These are phyloP conservation scores for Hyles lineata DNA, from an alignment of 2,888 invertebrate species.

Conservation along the genomic window DNA sequence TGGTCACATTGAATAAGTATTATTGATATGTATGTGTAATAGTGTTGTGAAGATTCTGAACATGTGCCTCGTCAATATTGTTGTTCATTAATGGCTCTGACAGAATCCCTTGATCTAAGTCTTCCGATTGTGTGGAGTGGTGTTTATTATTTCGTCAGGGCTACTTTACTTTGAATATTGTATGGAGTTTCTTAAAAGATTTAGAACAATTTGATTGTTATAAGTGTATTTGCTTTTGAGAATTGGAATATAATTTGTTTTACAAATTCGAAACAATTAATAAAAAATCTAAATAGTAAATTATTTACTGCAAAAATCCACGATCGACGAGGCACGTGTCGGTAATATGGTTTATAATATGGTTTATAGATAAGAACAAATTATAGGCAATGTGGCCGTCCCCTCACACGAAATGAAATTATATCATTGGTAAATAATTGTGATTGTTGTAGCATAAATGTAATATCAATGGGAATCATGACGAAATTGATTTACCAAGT, in stretches of 20 bases:
- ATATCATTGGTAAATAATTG: constrained; percentile 71
- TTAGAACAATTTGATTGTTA: no score
- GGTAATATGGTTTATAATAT: no score
- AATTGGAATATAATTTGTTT: no score
- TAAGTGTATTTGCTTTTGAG: no score
- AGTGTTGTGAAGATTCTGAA: background rate
- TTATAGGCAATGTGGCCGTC: constrained; percentile 14
- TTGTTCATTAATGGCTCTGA: background rate
- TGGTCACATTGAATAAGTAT: constrained; percentile 16
- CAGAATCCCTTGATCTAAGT: background rate
- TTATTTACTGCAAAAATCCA: background rate
- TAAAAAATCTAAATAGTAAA: no score
- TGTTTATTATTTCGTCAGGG: background rate
- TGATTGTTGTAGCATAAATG: constrained; percentile 67
- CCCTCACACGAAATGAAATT: constrained; percentile 42
- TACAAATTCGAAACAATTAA: no score
- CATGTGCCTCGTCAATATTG: background rate
- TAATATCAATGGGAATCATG: constrained; percentile 72
- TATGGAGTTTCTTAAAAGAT: background rate
- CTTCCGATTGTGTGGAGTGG: background rate
- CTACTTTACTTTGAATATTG: background rate
- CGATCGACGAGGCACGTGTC: background rate
- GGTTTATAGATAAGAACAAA: background rate
- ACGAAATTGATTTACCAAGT: constrained; percentile 57
- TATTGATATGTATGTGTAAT: constrained; percentile 1